Evolutionary conservation across 92 coral and sea anemone species (phyloP).

Genomic region (Parazoanthus darwini): DNA sequence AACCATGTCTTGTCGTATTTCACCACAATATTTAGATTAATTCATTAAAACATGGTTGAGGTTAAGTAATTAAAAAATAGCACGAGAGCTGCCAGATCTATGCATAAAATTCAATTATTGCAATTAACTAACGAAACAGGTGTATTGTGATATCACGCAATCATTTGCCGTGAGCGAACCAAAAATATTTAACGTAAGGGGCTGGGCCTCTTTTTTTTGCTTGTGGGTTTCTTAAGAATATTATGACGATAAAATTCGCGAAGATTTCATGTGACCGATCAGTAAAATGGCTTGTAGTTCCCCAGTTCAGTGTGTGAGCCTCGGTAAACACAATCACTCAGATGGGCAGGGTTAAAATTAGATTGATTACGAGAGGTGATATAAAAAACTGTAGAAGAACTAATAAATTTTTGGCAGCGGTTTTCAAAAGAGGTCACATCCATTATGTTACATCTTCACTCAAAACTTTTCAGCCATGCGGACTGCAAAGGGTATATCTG

Average conservation of each 20-base stretch:
- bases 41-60: neutral
- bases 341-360: neutral
- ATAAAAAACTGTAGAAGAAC: neutral
- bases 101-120: slow-evolving; percentile 5
- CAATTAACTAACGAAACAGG: slow-evolving; percentile 30
- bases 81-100: neutral
- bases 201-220: neutral
- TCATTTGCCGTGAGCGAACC: neutral
- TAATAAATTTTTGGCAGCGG: no score
- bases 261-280: neutral
- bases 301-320: neutral
- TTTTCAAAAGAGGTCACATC: neutral
- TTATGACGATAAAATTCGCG: neutral
- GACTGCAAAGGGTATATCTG: neutral
- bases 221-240: no score
- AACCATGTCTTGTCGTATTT: slow-evolving; percentile 20
- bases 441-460: neutral
- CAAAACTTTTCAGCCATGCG: neutral
- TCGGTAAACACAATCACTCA: neutral
- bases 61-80: neutral
- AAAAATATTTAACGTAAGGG: neutral
- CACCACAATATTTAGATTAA: neutral
- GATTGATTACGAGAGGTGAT: no score
- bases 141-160: slow-evolving; percentile 26
- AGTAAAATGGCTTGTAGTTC: no score